Percentiles rank a stretch among this genome's conserved stretches.
These are phyloP conservation scores for Selene dorsalis DNA, from an alignment of 2,797 vertebrate genomes.

Conservation along the genomic window DNA sequence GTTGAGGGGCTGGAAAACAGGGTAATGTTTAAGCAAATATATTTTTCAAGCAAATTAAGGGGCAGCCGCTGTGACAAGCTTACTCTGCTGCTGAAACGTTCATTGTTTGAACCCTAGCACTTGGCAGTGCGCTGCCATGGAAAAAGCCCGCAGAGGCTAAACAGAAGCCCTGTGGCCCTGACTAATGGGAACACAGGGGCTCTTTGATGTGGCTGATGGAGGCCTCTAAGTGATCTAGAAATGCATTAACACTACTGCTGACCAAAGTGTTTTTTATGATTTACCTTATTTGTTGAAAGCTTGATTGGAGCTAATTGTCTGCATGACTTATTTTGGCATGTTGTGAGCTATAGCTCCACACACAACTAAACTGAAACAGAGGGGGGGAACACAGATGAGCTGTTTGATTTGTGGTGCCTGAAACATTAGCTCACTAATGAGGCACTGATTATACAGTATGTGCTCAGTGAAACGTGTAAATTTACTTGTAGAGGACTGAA, in stretches of 20 bases:
- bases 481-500: background rate
- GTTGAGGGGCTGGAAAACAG: slow-evolving; percentile 26
- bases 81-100: slow-evolving; percentile 51
- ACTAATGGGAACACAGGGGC: slow-evolving; percentile 66
- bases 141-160: slow-evolving; percentile 66
- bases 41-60: slow-evolving; percentile 53
- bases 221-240: slow-evolving; percentile 53
- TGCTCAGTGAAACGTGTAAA: slow-evolving; percentile 32
- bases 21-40: slow-evolving; percentile 33
- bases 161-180: slow-evolving; percentile 67
- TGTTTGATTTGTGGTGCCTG: slow-evolving; percentile 31
- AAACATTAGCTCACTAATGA: slow-evolving; percentile 39
- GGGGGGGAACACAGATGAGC: slow-evolving; percentile 16
- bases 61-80: slow-evolving; percentile 43
- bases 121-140: slow-evolving; percentile 59
- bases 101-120: slow-evolving; percentile 52
- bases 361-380: slow-evolving; percentile 19
- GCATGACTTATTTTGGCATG: slow-evolving; percentile 45
- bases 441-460: slow-evolving; percentile 17
- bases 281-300: slow-evolving; percentile 39
- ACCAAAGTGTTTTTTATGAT: slow-evolving; percentile 48
- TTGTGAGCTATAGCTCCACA: slow-evolving; percentile 35
- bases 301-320: slow-evolving; percentile 63
- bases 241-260: slow-evolving; percentile 49
- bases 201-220: slow-evolving; percentile 60